Conservation (phyloP, 2,797 vertebrate genomes). For the Arctocebus calabarensis region DNA sequence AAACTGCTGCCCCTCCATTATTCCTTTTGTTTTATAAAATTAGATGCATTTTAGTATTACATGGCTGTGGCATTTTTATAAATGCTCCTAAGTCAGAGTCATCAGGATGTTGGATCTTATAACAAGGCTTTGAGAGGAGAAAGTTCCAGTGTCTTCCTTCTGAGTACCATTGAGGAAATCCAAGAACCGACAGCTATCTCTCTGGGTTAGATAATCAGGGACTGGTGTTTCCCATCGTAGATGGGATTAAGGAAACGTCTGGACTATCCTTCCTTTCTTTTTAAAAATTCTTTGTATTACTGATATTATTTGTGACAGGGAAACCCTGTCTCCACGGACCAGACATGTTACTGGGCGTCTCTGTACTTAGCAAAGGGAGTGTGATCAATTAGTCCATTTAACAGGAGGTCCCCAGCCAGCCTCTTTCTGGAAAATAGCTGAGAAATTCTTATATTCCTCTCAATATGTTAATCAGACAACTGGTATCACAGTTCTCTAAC, state of each 20-base stretch:
- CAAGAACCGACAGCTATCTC: neutral
- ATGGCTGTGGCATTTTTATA: neutral
- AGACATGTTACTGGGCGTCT: constrained; percentile 77
- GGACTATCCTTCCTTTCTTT: neutral
- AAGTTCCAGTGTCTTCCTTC: neutral
- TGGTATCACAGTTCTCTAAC: constrained; percentile 92
- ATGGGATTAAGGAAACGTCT: neutral
- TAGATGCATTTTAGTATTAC: neutral
- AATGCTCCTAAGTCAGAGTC: neutral
- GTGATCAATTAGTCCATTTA: constrained; percentile 89
- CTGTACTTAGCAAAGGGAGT: constrained; percentile 77
- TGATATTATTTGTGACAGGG: constrained; percentile 62
- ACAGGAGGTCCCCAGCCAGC: constrained; percentile 85
- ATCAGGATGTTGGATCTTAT: neutral
- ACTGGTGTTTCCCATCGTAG: neutral
- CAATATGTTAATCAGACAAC: constrained; percentile 97
- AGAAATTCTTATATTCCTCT: constrained; percentile 93
- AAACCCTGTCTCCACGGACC: constrained; percentile 70
- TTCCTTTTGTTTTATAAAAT: neutral
- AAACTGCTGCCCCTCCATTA: neutral
- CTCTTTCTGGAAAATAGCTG: constrained; percentile 89
- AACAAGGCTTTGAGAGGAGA: neutral
- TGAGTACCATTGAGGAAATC: neutral
- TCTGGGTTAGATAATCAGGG: neutral
- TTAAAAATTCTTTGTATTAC: neutral